A percentile compares a stretch with the other conserved stretches of the same genome.
Evolutionary conservation across 2,888 invertebrate genomes (phyloP).

Genomic region (Asteroscopus sphinx): DNA sequence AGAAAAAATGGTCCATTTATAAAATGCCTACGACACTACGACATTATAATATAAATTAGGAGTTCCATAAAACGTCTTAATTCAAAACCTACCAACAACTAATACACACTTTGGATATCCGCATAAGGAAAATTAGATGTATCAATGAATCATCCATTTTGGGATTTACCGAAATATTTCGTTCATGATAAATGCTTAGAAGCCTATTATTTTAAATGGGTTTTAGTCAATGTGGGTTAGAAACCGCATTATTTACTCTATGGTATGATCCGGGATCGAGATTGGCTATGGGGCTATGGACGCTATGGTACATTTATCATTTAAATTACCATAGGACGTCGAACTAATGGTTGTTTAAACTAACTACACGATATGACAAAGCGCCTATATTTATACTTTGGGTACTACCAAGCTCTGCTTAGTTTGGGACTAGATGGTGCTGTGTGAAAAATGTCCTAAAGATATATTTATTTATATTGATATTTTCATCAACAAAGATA

Average conservation of each 20-base stretch:
- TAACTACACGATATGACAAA: too few relatives aligned
- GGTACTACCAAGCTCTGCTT: too few relatives aligned
- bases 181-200: conserved; percentile 14
- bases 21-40: too few relatives aligned
- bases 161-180: conserved; percentile 38
- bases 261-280: neutral
- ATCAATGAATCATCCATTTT: conserved; percentile 38
- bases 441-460: too few relatives aligned
- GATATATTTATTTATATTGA: too few relatives aligned
- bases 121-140: conserved; percentile 23
- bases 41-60: neutral
- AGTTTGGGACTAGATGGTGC: too few relatives aligned
- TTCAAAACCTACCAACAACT: conserved; percentile 1
- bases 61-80: neutral
- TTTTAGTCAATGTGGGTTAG: conserved; percentile 4
- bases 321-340: too few relatives aligned
- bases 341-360: too few relatives aligned
- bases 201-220: conserved; percentile 36
- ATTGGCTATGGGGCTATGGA: too few relatives aligned
- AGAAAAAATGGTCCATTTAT: too few relatives aligned
- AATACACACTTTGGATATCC: conserved; percentile 8
- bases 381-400: too few relatives aligned
- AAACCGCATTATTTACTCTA: neutral
- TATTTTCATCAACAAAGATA: too few relatives aligned
- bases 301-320: conserved; percentile 9